phyloP scores from a whole-genome alignment of 2,888 invertebrate genomes.

The Diabrotica balteata region DNA sequence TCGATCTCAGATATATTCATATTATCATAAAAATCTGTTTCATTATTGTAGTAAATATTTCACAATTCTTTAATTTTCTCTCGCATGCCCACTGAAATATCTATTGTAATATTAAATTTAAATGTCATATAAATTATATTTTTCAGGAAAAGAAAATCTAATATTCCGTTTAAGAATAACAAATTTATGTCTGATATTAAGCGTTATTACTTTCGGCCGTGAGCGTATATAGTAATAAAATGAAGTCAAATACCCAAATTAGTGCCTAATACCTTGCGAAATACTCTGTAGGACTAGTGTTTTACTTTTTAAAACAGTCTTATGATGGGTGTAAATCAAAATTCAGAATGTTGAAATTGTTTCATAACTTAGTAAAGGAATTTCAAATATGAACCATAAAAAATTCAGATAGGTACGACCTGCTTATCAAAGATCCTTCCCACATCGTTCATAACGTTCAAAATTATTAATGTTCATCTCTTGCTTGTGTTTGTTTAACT shows the following conservation, averaged over 20 bases:
- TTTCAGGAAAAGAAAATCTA: too few species aligned
- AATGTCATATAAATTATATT: too few species aligned
- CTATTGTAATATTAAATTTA: too few species aligned
- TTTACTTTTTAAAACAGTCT: background rate
- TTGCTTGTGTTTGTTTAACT: constrained; percentile 15
- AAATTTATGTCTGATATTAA: too few species aligned
- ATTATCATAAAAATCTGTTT: too few species aligned
- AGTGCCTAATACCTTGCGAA: constrained; percentile 1
- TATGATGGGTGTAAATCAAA: background rate
- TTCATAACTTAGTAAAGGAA: background rate
- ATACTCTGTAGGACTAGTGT: background rate
- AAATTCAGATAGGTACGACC: constrained; percentile 4
- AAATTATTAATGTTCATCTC: constrained; percentile 21
- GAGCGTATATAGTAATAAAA: too few species aligned
- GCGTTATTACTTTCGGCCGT: too few species aligned
- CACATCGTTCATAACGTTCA: constrained; percentile 14
- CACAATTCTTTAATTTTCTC: too few species aligned
- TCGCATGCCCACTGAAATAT: too few species aligned
- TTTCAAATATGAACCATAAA: constrained; percentile 23
- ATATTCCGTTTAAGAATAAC: too few species aligned
- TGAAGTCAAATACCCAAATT: constrained; percentile 1
- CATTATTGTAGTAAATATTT: too few species aligned
- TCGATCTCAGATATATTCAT: too few species aligned
- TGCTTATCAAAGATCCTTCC: constrained; percentile 24
- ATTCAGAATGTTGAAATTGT: background rate